Evolutionary conservation across 2,888 invertebrate species (phyloP), one percentile per base, ranked within the genome.

Genomic region (Tiphia femorata): DNA sequence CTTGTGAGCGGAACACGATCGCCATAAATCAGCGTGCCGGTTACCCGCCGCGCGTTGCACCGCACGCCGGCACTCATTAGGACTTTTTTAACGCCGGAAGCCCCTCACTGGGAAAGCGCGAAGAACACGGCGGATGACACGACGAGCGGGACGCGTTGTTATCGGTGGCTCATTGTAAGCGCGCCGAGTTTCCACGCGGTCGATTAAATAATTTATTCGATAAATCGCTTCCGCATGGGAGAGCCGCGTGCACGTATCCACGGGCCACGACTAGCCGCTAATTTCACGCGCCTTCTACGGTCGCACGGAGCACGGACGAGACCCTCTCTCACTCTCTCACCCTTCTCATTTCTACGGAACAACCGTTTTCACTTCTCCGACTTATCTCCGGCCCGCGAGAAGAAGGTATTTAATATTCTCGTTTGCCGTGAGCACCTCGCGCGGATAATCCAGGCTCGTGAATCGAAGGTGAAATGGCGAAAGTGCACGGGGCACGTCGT

Each of bases 21-120:
- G 58, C 66, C 56, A 68, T 68, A 68, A 68, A 69, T 68, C 70
- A 69, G 51, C 41, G 49, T 48, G 56, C 57, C 70, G 66, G 59
- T 58, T 63, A 62, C 53, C n/a, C n/a, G 43, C 29, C 43, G 49
- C 3, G 19, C n/a, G n/a, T n/a, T 27, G 19, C 25, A 6, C n/a
- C 25, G 41, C 17, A 43, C 49, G 63, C 5, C 56, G 60, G 53
- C 60, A 65, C 69, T 68, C 68, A 69, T 68, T 68, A 65, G 49
- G 42, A 66, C 58, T 65, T 58, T 63, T 64, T 42, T 40, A 25
- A 1, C 37, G 25, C 1, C 5, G 35, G n/a, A 12, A n/a, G n/a
- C 20, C 40, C 16, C 43, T 38, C 41, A 20, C 44, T 46, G 66
- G 60, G 70, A 68, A 68, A 63, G 66, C 66, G 62, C 42, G 21